Percentiles rank a stretch among this genome's conserved stretches.
Evolutionary conservation across 1,140 invertebrate genomes (phyloP).

Genomic region (Glossosoma conforme): DNA sequence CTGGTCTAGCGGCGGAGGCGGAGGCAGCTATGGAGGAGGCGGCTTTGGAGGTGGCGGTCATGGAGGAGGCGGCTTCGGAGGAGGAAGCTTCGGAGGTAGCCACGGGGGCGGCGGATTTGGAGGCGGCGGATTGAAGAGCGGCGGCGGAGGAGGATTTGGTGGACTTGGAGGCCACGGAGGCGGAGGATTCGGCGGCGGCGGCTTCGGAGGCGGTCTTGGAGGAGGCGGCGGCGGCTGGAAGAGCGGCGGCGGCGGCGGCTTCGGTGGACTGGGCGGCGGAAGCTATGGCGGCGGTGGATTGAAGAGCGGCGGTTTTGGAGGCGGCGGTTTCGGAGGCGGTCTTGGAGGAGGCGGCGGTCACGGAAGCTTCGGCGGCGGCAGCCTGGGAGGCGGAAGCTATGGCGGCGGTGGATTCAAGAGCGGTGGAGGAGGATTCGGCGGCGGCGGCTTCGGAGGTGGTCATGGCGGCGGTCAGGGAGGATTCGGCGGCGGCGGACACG

Average conservation of each 20-base stretch:
- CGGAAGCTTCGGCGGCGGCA: background rate
- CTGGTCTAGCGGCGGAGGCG: constrained; percentile 22
- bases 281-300: constrained; percentile 11
- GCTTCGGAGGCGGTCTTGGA: constrained; percentile 11
- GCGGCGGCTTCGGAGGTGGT: constrained; percentile 2
- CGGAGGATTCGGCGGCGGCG: constrained; percentile 5
- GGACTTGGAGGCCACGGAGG: background rate
- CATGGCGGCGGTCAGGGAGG: constrained; percentile 8
- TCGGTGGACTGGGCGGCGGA: constrained; percentile 14
- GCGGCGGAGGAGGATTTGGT: constrained; percentile 1
- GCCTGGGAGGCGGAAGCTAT: constrained; percentile 6
- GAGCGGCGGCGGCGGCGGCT: constrained; percentile 4
- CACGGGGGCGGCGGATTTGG: constrained; percentile 4
- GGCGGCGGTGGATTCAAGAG: constrained; percentile 1
- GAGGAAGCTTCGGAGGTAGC: background rate
- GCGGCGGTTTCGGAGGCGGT: constrained; percentile 8
- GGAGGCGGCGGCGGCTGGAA: constrained; percentile 7
- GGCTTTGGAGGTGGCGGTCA: constrained; percentile 9
- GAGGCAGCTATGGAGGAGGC: constrained; percentile 10
- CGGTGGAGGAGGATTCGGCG: constrained; percentile 10
- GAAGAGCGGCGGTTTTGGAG: background rate
- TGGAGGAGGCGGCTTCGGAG: constrained; percentile 8
- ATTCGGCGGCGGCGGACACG: background rate
- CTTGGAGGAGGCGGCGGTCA: background rate
- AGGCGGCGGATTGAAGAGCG: constrained; percentile 3